Percentiles rank a stretch among this genome's conserved stretches.
phyloP scores from a whole-genome alignment of 2,888 invertebrate species.

The Volucella inflata region DNA sequence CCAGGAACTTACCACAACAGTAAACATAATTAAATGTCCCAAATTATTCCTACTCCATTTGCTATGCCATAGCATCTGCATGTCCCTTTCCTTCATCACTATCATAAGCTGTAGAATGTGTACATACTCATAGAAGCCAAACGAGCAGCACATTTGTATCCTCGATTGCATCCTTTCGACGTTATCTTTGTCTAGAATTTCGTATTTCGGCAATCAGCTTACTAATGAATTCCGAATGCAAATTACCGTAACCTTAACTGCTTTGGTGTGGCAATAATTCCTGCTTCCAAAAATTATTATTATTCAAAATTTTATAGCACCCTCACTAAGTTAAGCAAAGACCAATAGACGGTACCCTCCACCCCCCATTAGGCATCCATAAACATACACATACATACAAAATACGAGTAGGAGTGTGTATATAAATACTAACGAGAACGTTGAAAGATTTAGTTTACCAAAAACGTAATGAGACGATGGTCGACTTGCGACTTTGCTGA shows the following conservation, averaged over 20 bases:
- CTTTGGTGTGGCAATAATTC: constrained; percentile 44
- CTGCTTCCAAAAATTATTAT: constrained; percentile 27
- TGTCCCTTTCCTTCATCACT: constrained; percentile 15
- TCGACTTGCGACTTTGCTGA: too few relatives aligned
- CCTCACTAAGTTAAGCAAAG: too few relatives aligned
- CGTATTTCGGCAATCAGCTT: constrained; percentile 44
- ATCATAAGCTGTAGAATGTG: too few relatives aligned
- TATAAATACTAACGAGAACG: not conserved
- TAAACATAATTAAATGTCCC: constrained; percentile 50
- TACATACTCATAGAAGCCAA: too few relatives aligned
- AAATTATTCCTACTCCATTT: constrained; percentile 21
- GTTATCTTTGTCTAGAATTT: constrained; percentile 28
- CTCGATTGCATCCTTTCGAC: constrained; percentile 3
- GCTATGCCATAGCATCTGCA: constrained; percentile 20
- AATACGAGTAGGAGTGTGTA: too few relatives aligned
- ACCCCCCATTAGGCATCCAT: not conserved
- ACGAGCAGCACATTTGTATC: not conserved
- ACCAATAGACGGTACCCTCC: not conserved
- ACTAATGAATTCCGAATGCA: constrained; percentile 54
- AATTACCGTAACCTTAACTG: constrained; percentile 53
- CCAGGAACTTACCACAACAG: constrained; percentile 4
- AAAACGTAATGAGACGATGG: constrained; percentile 37
- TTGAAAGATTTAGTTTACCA: constrained; percentile 43
- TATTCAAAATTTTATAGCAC: constrained; percentile 39
- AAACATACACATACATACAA: not conserved